These are phyloP conservation scores for Eriosoma lanigerum DNA, from an alignment of 1,140 invertebrate species.

Conservation along the genomic window DNA sequence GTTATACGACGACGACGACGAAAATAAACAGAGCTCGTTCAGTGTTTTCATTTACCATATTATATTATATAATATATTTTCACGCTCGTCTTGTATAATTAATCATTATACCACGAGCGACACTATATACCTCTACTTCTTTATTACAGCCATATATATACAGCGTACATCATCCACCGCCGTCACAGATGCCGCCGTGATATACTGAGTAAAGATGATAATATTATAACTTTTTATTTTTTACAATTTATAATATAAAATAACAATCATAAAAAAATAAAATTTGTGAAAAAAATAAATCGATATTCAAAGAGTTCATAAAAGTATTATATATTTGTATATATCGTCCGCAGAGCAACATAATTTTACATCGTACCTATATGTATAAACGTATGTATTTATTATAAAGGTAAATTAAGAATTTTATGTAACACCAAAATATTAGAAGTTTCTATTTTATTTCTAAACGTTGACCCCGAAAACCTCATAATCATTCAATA, in stretches of 20 bases:
- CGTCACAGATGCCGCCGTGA: background rate
- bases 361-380: no score
- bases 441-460: no score
- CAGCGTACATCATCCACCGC: background rate
- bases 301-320: slow-evolving; percentile 23
- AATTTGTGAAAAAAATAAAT: slow-evolving; percentile 39
- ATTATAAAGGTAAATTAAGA: no score
- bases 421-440: no score
- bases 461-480: no score
- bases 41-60: slow-evolving; percentile 31
- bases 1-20: background rate
- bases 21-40: slow-evolving; percentile 48
- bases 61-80: background rate
- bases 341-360: no score
- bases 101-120: slow-evolving; percentile 45
- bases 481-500: no score
- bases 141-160: slow-evolving; percentile 16
- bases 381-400: no score
- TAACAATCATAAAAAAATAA: no score
- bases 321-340: slow-evolving; percentile 35
- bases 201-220: slow-evolving; percentile 3
- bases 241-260: slow-evolving; percentile 29
- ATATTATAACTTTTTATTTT: slow-evolving; percentile 26
- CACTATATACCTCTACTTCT: slow-evolving; percentile 6
- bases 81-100: slow-evolving; percentile 5